Conservation (phyloP, 2,888 invertebrate species). For the Hanleya hanleyi region DNA sequence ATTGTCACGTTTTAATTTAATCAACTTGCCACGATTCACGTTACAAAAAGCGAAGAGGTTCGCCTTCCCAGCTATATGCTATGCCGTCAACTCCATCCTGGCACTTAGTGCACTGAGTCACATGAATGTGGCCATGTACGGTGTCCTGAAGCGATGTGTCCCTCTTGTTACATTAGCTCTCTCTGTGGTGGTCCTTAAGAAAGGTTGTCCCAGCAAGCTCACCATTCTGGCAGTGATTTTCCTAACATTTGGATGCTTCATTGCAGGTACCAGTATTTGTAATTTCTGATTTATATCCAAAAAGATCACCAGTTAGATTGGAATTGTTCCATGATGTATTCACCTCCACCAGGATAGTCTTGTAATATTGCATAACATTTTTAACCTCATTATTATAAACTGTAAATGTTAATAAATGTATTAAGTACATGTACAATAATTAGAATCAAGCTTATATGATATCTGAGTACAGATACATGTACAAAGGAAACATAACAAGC, state of each 20-base stretch:
- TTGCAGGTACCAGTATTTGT: constrained; percentile 69
- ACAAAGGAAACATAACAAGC: no score
- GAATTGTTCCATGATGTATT: no score
- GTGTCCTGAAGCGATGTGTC: constrained; percentile 75
- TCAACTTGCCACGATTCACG: constrained; percentile 71
- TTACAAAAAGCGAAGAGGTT: constrained; percentile 73
- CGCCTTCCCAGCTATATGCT: constrained; percentile 74
- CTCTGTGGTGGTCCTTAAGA: constrained; percentile 70
- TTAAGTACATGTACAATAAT: no score
- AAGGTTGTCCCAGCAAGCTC: constrained; percentile 61
- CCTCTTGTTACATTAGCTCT: constrained; percentile 73
- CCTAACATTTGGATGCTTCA: constrained; percentile 73
- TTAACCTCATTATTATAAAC: no score
- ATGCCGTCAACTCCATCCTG: constrained; percentile 74
- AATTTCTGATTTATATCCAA: neutral
- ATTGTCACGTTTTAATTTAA: constrained; percentile 54
- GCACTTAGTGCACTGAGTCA: constrained; percentile 75
- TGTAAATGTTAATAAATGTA: no score
- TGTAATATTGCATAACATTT: no score
- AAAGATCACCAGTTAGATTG: no score
- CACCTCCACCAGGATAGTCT: no score
- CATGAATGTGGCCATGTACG: constrained; percentile 77
- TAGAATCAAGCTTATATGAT: no score
- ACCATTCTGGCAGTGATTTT: constrained; percentile 67
- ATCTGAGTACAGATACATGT: no score